Conservation (phyloP, 2,797 vertebrate genomes). For the Spinibarbus caldwelli region DNA sequence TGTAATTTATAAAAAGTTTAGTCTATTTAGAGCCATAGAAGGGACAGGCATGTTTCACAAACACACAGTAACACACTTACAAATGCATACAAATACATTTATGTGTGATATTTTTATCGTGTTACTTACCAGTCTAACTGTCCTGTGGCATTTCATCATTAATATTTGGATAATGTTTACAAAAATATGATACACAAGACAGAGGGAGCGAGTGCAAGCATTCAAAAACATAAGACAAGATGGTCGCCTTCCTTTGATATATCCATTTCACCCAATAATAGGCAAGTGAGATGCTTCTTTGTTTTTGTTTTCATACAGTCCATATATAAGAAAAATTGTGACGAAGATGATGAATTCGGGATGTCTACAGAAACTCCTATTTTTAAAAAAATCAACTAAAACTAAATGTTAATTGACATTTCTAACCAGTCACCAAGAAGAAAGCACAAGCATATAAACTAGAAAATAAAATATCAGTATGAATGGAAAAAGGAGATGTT, state of each 20-base stretch:
- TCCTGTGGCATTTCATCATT: conserved; percentile 80
- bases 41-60: conserved; percentile 32
- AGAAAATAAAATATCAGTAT: conserved; percentile 11
- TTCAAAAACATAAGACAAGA: conserved; percentile 66
- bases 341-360: conserved; percentile 12
- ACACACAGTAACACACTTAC: conserved; percentile 40
- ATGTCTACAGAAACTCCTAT: conserved; percentile 52
- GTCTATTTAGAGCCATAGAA: conserved; percentile 2
- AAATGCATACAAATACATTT: conserved; percentile 63
- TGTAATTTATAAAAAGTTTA: not conserved
- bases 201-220: conserved; percentile 71
- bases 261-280: conserved; percentile 66
- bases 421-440: not conserved
- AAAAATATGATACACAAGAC: conserved; percentile 75
- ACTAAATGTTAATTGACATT: not conserved
- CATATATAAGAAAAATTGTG: conserved; percentile 27
- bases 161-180: conserved; percentile 79
- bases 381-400: not conserved
- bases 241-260: conserved; percentile 75
- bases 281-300: conserved; percentile 39
- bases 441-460: not conserved
- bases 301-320: conserved; percentile 16
- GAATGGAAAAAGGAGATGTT: conserved; percentile 11
- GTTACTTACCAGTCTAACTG: conserved; percentile 81
- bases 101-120: conserved; percentile 62